phyloP scores from a whole-genome alignment of 1,140 invertebrate species.

The Procambarus virginalis region DNA sequence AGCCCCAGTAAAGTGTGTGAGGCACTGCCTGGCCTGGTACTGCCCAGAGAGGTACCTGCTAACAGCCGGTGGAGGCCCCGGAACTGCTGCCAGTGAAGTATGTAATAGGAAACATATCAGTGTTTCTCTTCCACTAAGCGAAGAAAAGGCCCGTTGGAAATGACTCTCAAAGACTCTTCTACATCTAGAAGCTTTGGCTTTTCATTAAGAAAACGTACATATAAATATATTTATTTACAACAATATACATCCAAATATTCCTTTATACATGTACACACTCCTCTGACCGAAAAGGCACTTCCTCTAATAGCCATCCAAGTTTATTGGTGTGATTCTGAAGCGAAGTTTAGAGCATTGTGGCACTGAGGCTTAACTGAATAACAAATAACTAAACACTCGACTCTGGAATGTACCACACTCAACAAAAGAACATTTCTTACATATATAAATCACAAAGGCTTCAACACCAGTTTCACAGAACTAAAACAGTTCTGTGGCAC shows the following conservation, averaged over 20 bases:
- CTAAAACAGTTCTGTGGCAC: conserved; percentile 46
- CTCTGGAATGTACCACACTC: conserved; percentile 56
- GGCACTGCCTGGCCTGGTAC: conserved; percentile 9
- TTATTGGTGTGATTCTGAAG: conserved; percentile 65
- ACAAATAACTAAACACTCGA: conserved; percentile 34
- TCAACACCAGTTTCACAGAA: conserved; percentile 47
- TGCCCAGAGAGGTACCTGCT: conserved; percentile 27
- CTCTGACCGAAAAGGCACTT: conserved; percentile 66
- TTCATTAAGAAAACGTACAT: conserved; percentile 69
- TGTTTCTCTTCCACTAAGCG: conserved; percentile 67
- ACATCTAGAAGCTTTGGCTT: conserved; percentile 67
- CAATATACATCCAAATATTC: conserved; percentile 66
- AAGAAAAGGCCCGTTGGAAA: conserved; percentile 65
- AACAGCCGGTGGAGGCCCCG: conserved; percentile 35
- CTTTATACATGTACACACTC: conserved; percentile 65
- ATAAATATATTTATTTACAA: conserved; percentile 67
- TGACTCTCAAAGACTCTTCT: conserved; percentile 60
- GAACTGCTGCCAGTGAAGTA: conserved; percentile 55
- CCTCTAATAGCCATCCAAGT: conserved; percentile 66
- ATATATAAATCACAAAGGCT: conserved; percentile 43
- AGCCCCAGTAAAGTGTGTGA: conserved; percentile 24
- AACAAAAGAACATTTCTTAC: conserved; percentile 38
- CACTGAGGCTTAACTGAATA: conserved; percentile 53
- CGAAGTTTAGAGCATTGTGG: conserved; percentile 60
- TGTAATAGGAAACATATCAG: conserved; percentile 44